These are phyloP conservation scores for Cynopterus brachyotis DNA, from an alignment of 2,113 vertebrate genomes.

Conservation along the genomic window DNA sequence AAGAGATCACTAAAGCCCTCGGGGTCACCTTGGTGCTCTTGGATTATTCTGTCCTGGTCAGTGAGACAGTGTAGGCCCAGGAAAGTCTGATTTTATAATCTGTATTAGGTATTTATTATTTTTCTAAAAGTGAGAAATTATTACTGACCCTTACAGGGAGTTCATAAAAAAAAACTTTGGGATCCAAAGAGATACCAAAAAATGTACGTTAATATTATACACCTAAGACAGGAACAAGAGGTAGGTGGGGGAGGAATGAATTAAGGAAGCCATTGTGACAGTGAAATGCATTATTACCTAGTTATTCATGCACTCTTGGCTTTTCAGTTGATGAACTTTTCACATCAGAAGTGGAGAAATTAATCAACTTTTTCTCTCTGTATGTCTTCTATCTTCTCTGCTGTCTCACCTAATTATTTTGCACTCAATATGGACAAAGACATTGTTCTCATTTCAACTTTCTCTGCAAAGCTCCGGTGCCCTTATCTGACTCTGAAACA, in stretches of 20 bases:
- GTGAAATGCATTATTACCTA: constrained; percentile 61
- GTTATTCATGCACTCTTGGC: constrained; percentile 68
- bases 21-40: not conserved
- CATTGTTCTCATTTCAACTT: constrained; percentile 65
- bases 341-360: constrained; percentile 72
- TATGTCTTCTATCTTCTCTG: constrained; percentile 25
- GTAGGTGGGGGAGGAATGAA: constrained; percentile 66
- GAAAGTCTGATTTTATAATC: not conserved
- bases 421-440: constrained; percentile 60
- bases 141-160: not conserved
- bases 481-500: constrained; percentile 69
- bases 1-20: not conserved
- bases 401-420: constrained; percentile 67
- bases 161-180: not conserved
- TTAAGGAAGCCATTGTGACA: constrained; percentile 58
- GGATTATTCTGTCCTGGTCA: not conserved
- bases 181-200: constrained; percentile 18
- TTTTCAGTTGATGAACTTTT: constrained; percentile 79
- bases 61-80: not conserved
- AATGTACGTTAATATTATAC: constrained; percentile 50
- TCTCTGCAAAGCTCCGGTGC: constrained; percentile 40
- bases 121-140: not conserved
- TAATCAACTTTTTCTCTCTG: constrained; percentile 66
- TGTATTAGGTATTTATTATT: not conserved
- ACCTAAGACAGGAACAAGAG: constrained; percentile 22